phyloP scores from a whole-genome alignment of 2,888 invertebrate species.

The Agrypnus murinus region DNA sequence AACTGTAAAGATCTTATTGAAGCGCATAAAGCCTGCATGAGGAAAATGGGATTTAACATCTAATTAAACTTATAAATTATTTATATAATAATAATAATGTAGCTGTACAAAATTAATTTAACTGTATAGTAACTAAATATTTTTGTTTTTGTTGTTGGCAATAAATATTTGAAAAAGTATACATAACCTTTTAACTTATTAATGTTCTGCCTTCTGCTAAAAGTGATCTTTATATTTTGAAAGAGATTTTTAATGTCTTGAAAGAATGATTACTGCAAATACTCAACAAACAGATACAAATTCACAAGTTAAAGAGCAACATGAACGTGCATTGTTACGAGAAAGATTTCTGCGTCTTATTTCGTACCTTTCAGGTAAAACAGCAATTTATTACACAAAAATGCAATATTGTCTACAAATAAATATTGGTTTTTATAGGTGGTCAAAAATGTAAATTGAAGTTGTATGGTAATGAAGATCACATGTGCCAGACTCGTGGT shows the following conservation, averaged over 20 bases:
- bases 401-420: no score
- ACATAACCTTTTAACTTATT: conserved; percentile 9
- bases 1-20: conserved; percentile 93
- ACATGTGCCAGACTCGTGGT: conserved; percentile 63
- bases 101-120: conserved; percentile 34
- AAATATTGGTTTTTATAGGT: conserved; percentile 25
- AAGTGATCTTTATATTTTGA: no score
- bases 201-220: no score
- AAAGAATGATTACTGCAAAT: no score
- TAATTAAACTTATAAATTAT: conserved; percentile 71
- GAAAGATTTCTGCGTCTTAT: conserved; percentile 65
- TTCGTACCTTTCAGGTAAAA: conserved; percentile 62
- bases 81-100: conserved; percentile 33
- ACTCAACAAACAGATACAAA: neutral
- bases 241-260: no score
- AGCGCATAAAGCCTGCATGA: conserved; percentile 97
- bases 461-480: conserved; percentile 64
- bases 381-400: neutral
- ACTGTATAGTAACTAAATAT: neutral
- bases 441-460: conserved; percentile 60
- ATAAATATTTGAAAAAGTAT: neutral
- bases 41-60: conserved; percentile 95
- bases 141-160: conserved; percentile 24
- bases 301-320: conserved; percentile 45
- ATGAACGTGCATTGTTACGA: conserved; percentile 63